Conservation (phyloP, 92 coral and sea anemone genomes). For the Desmophyllum pertusum region DNA sequence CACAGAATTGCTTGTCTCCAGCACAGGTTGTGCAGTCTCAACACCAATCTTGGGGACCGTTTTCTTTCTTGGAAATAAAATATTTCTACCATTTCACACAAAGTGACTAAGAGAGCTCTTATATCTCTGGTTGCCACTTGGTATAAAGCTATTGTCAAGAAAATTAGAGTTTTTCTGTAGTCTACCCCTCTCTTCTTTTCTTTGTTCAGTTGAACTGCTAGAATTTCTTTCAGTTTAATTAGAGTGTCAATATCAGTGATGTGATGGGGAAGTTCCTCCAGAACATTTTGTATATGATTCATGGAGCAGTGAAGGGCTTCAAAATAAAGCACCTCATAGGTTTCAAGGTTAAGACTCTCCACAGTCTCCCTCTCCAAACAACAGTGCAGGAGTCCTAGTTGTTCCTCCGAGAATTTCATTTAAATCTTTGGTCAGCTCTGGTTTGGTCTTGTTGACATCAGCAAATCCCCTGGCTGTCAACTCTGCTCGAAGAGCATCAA, state of each 20-base stretch:
- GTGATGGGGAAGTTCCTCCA: conserved; percentile 52
- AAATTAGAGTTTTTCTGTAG: conserved; percentile 44
- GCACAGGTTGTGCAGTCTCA: conserved; percentile 1
- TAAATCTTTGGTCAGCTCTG: conserved; percentile 17
- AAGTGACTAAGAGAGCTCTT: conserved; percentile 22
- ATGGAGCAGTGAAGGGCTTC: conserved; percentile 46
- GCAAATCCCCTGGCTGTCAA: conserved; percentile 28
- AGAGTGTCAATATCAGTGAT: too few species aligned
- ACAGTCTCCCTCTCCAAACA: background rate
- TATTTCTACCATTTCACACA: conserved; percentile 50
- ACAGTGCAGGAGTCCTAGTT: conserved; percentile 20
- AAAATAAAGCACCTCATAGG: conserved; percentile 49
- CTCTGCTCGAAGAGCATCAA: conserved; percentile 13
- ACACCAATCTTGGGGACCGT: background rate
- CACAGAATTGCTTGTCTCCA: conserved; percentile 38
- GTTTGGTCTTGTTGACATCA: background rate
- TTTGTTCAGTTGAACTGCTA: conserved; percentile 43
- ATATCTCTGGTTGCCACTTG: conserved; percentile 22
- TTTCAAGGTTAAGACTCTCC: conserved; percentile 13
- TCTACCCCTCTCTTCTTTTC: conserved; percentile 45
- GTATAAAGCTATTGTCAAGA: conserved; percentile 39
- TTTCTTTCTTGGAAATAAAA: conserved; percentile 13
- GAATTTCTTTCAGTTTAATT: conserved; percentile 49
- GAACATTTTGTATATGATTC: conserved; percentile 45
- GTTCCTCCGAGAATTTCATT: conserved; percentile 32